Base-by-base conservation (phyloP, 2,113 vertebrate genomes). In the Gasterosteus nipponicus region DNA sequence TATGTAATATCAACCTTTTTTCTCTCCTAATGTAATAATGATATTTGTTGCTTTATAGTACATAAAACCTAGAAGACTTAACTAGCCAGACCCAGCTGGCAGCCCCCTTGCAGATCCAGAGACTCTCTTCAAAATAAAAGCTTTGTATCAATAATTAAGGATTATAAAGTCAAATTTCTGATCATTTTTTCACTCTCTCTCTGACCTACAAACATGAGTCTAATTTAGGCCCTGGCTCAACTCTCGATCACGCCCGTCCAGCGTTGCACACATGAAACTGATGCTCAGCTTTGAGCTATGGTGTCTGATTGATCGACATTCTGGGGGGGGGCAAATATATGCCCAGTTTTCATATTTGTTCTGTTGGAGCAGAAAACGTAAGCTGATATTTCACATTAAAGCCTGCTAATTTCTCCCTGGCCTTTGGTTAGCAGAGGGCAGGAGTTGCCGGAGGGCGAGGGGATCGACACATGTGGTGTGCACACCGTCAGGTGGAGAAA, bases 301-400 rank as follows among this genome's bases (percentile, higher is more conserved):
- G 81, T 91, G 80, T 85, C 87, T 82, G 88, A 90, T 83, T 73
- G 76, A 89, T 82, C 82, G 53, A 31, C 19, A 47, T 77, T 65
- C 78, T 69, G n/a, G 14, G 31, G 14, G 31, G 35, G 69, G 26
- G 61, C 42, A 33, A 84, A 88, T 62, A n/a, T 59, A 79, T 51
- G 18, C 84, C 54, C 58, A 59, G 33, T 69, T 82, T 83, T 89
- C 80, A 73, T 87, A 71, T 85, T 85, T 83, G 69, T 75, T 63
- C 47, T 44, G 68, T 62, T 18, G 69, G 29, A 80, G 63, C 6
- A 2, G 75, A 67, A 72, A 62, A 46, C 19, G 87, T 78, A 86
- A 89, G 67, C 16, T 66, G 87, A 89, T 84, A 85, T 73, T 67
- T 74, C 61, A 61, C 44, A 19, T 57, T 31, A 26, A 58, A 33